Conservation (phyloP, 2,797 vertebrate species). For the Phrynocephalus guinanensis region DNA sequence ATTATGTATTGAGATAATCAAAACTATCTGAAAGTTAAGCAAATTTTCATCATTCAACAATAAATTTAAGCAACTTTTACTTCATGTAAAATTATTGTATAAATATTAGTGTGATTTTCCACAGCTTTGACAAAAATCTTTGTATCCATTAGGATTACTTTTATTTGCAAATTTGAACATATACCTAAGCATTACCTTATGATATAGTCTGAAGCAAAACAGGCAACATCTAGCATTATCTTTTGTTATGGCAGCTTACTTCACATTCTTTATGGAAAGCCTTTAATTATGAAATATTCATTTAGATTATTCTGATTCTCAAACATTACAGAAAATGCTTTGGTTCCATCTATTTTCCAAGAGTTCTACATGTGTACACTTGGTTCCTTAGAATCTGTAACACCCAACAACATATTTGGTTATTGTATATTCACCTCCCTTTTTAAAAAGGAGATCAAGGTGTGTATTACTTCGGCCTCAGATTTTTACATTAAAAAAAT, state of each 20-base stretch:
- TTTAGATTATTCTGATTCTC: neutral
- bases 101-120: slow-evolving; percentile 31
- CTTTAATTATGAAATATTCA: neutral
- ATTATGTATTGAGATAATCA: slow-evolving; percentile 60
- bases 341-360: neutral
- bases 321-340: neutral
- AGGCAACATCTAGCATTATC: neutral
- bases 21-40: slow-evolving; percentile 47
- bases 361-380: neutral
- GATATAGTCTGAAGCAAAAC: neutral
- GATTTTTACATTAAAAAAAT: neutral
- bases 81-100: slow-evolving; percentile 25
- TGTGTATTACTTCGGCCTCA: neutral
- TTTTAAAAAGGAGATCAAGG: neutral
- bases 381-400: neutral
- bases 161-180: neutral
- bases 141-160: neutral
- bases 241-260: neutral
- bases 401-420: neutral
- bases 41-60: slow-evolving; percentile 29
- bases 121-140: slow-evolving; percentile 11
- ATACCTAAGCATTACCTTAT: neutral
- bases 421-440: neutral
- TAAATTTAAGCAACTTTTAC: slow-evolving; percentile 29
- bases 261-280: neutral